These are phyloP conservation scores for Rhopalosiphum padi DNA, from an alignment of 1,140 invertebrate species.

Conservation along the genomic window DNA sequence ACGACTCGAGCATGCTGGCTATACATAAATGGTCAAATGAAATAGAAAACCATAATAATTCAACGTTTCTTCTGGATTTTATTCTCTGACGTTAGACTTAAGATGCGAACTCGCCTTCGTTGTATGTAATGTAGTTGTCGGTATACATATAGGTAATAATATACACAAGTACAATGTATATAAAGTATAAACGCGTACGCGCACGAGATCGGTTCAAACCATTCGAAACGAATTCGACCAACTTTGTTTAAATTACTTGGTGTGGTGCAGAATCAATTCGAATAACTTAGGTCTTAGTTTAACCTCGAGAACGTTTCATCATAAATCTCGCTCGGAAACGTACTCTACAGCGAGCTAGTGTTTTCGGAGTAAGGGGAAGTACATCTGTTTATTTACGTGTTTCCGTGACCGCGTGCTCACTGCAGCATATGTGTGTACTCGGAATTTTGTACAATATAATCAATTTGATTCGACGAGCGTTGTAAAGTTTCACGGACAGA, in stretches of 20 bases:
- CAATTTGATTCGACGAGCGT: conserved; percentile 10
- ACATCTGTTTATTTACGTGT: background rate
- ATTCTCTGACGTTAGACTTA: background rate
- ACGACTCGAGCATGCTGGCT: background rate
- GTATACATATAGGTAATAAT: background rate
- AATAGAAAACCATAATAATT: background rate
- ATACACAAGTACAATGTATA: background rate
- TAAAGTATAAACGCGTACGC: background rate
- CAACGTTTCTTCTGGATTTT: background rate
- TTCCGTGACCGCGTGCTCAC: background rate
- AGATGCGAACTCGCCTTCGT: background rate
- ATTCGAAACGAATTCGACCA: background rate
- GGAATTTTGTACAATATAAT: background rate
- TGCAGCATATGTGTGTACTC: no score
- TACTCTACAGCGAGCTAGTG: background rate
- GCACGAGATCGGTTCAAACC: background rate
- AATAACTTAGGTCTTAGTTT: background rate
- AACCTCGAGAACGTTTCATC: background rate
- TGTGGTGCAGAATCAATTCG: conserved; percentile 16
- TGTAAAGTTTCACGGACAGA: conserved; percentile 23
- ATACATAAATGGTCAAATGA: background rate
- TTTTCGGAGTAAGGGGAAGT: background rate
- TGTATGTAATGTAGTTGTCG: background rate
- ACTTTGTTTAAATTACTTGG: background rate
- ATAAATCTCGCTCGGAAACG: background rate